Evolutionary conservation across 2,888 invertebrate genomes (phyloP), one percentile per base, ranked within the genome.

Genomic region (Chironomus tentans): DNA sequence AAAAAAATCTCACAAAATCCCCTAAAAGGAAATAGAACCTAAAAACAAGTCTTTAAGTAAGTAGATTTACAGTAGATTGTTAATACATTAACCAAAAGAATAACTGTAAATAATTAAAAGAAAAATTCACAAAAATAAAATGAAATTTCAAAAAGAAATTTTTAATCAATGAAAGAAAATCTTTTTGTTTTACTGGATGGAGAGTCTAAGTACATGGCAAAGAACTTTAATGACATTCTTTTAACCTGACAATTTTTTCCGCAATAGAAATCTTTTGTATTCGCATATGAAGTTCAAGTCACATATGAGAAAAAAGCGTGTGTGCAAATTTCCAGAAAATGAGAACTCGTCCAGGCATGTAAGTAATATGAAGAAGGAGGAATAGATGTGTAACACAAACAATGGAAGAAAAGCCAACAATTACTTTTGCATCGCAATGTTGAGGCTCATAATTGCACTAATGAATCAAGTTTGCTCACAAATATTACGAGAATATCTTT

Each of bases 261-360:
- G 28, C 15, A 15, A 15, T 68, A 68, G 7, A 68, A 38, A 68
- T 68, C 13, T 21, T 65, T 65, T 13, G 65, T n/a, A n/a, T 21
- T 12, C 21, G 4, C 12, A 62, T 12, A 12, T 62, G 2, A 28
- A 28, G 6, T 4, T n/a, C 10, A 10, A 38, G 38, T 38, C 38
- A 38, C 38, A 38, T 38, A 38, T 38, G 10, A 38, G 38, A 28
- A 28, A 38, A 38, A 38, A 38, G 38, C 38, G 22, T 22, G 74
- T 74, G 68, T 74, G 74, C 74, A 68, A 68, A 74, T 74, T 24
- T 74, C 68, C 74, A 47, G 74, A 74, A 74, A 74, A 74, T 68
- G 4, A 21, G 65, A 24, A 12, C 24, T 65, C 65, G 65, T 65
- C 65, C 65, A 65, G 65, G 21, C 65, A 65, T 65, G 65, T 65